phyloP scores from a whole-genome alignment of 2,888 invertebrate species.

The Andrena dorsata region DNA sequence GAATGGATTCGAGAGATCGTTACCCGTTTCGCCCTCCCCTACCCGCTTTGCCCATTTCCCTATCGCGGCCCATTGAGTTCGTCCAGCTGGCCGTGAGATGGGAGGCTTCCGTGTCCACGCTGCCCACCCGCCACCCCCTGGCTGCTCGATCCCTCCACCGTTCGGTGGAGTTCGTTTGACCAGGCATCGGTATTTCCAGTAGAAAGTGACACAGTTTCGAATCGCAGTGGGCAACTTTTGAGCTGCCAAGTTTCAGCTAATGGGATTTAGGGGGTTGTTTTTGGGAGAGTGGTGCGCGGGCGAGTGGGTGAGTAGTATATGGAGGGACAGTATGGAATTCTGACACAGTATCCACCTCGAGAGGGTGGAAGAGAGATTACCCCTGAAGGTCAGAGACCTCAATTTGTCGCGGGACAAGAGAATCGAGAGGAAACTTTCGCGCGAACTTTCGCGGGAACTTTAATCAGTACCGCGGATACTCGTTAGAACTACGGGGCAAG shows the following conservation, averaged over 20 bases:
- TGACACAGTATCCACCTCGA: too few relatives aligned
- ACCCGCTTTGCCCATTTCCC: constrained; percentile 37
- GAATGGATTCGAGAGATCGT: constrained; percentile 60
- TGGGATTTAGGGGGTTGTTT: background rate
- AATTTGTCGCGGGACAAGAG: constrained; percentile 34
- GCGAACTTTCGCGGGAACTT: too few relatives aligned
- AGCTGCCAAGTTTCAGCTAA: too few relatives aligned
- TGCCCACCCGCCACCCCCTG: background rate
- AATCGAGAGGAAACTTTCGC: constrained; percentile 43
- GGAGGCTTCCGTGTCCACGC: background rate
- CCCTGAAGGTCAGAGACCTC: constrained; percentile 14
- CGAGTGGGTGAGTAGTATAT: background rate
- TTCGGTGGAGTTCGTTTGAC: background rate
- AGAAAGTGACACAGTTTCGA: too few relatives aligned
- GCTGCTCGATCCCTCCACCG: background rate
- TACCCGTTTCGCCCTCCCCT: constrained; percentile 23
- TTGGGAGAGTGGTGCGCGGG: background rate
- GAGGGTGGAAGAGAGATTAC: too few relatives aligned
- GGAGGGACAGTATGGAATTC: background rate
- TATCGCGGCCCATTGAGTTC: constrained; percentile 39
- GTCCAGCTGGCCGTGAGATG: constrained; percentile 25
- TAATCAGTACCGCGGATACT: background rate
- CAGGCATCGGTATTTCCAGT: background rate
- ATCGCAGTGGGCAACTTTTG: too few relatives aligned
- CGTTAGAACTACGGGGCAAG: background rate